phyloP scores from a whole-genome alignment of 2,113 vertebrate species.

The Eretmochelys imbricata region DNA sequence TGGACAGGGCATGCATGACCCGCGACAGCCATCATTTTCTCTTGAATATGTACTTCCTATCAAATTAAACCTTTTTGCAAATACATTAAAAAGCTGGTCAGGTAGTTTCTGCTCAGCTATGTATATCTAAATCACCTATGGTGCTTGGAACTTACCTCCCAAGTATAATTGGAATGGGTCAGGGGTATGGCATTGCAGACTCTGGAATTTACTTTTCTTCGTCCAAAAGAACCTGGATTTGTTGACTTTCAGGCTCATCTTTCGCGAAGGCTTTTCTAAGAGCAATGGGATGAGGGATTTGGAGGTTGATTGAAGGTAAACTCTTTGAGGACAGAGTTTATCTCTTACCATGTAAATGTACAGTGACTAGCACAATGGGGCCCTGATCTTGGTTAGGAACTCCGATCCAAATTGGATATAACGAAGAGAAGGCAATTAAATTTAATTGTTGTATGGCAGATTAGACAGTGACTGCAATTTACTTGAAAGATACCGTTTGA shows the following conservation, averaged over 20 bases:
- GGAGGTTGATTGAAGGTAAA: too few relatives aligned
- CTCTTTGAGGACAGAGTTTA: rapidly evolving
- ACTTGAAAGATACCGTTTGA: not conserved
- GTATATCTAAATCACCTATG: not conserved
- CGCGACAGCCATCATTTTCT: not conserved
- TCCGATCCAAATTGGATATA: not conserved
- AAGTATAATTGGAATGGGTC: too few relatives aligned
- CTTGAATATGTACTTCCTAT: too few relatives aligned
- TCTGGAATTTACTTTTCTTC: not conserved
- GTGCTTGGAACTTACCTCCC: not conserved
- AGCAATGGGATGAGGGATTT: not conserved
- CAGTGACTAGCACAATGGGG: too few relatives aligned
- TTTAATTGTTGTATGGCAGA: not conserved
- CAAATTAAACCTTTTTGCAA: not conserved
- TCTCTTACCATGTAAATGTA: not conserved
- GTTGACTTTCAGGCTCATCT: not conserved
- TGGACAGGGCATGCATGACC: too few relatives aligned
- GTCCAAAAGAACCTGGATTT: not conserved
- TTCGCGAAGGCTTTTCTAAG: not conserved
- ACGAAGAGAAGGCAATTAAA: not conserved
- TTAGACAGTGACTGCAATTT: not conserved
- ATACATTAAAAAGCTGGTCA: not conserved
- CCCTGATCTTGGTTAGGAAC: not conserved
- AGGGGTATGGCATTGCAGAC: not conserved
- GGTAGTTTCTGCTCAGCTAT: not conserved